A percentile compares a stretch with the other conserved stretches of the same genome.
These are phyloP conservation scores for Acanthurus tractus DNA, from an alignment of 2,797 vertebrate genomes.

Conservation along the genomic window DNA sequence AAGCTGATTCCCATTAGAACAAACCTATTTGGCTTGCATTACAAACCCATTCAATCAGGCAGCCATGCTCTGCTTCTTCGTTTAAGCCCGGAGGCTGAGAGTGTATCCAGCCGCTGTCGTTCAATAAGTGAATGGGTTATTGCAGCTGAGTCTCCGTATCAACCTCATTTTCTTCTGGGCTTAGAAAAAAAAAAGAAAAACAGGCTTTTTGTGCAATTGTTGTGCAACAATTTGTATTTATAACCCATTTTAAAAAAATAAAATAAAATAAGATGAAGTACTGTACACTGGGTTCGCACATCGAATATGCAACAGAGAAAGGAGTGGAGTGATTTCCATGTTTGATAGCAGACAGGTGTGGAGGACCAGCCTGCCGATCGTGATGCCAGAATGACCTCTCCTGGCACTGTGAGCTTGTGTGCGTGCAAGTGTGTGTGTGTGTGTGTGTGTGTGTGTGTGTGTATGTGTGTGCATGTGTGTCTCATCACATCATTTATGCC, in stretches of 20 bases:
- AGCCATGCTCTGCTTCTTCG: slow-evolving; percentile 64
- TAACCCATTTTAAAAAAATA: slow-evolving; percentile 44
- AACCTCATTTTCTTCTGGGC: slow-evolving; percentile 60
- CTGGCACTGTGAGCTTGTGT: slow-evolving; percentile 37
- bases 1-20: slow-evolving; percentile 78
- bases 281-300: slow-evolving; percentile 22
- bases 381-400: slow-evolving; percentile 56
- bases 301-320: slow-evolving; percentile 61
- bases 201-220: slow-evolving; percentile 39
- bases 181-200: slow-evolving; percentile 21
- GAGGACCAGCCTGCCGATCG: slow-evolving; percentile 33
- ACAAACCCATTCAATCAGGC: slow-evolving; percentile 80
- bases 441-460: neutral
- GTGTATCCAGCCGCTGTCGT: slow-evolving; percentile 67
- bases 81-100: slow-evolving; percentile 66
- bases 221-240: slow-evolving; percentile 63
- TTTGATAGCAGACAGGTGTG: slow-evolving; percentile 66
- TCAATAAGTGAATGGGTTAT: slow-evolving; percentile 72
- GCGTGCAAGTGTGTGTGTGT: neutral
- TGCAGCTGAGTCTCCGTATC: slow-evolving; percentile 69
- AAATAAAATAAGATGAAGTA: slow-evolving; percentile 42
- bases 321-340: slow-evolving; percentile 65
- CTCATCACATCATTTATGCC: slow-evolving; percentile 43
- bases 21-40: slow-evolving; percentile 81
- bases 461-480: neutral